Base-by-base conservation (phyloP, 2,113 vertebrate genomes). In the Xenus cinereus region DNA sequence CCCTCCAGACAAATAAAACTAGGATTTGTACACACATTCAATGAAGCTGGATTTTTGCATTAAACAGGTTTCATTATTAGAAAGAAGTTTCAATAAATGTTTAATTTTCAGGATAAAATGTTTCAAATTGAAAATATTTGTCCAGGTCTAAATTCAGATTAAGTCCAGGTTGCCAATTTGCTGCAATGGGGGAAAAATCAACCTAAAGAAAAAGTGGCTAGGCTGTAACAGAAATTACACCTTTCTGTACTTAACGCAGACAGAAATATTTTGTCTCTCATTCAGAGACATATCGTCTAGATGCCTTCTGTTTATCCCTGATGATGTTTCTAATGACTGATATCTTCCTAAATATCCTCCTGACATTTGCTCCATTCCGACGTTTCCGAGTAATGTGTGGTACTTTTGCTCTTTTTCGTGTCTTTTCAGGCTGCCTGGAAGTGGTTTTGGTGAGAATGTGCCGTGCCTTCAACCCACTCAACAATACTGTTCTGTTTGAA, bases 401-500 rank as follows among this genome's bases (percentile, higher is more conserved):
- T 73, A 69, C 68, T 26, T 74, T 12, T n/a, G 23, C 20, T 89
- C 20, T 90, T 73, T 84, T 86, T 80, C 10, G 4, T 75, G 51
- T 85, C 57, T 84, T 54, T 62, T 96, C n/a, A 99, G 99, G 99
- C 96, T 99, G 99, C 98, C 98, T 99, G 97, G 99, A 99, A 98
- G 99, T 99, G 84, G 99, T 99, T 93, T 98, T 99, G 97, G 99
- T 99, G 91, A 98, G 99, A 98, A 99, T 99, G 99, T 99, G 99
- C 95, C 98, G 99, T 98, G 99, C 99, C 89, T 99, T 99, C 98
- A 99, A 99, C 94, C 99, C 99, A 85, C 98, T 99, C 96, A 99
- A 99, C 98, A 99, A 99, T 99, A 99, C 99, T 71, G 99, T 99
- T 97, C 99, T 99, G 92, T 99, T 99, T 98, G 99, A 99, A 98